These are phyloP conservation scores for Cerastoderma edule DNA, from an alignment of 2,888 invertebrate genomes.

Conservation along the genomic window DNA sequence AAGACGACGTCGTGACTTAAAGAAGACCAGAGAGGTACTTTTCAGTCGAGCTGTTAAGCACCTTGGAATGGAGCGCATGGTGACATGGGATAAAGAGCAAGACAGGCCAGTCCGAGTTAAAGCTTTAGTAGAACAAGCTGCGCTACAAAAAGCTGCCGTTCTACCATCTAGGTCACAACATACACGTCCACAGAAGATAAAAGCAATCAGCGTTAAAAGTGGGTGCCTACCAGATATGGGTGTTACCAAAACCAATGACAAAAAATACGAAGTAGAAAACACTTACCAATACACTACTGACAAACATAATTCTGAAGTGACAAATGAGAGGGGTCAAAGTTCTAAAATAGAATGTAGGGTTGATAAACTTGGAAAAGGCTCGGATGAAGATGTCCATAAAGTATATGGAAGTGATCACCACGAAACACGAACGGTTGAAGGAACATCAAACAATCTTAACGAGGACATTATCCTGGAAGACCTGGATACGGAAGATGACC, in stretches of 20 bases:
- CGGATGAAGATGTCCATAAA: too few relatives aligned
- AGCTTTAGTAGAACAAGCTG: neutral
- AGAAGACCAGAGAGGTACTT: conserved; percentile 13
- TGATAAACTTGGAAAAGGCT: too few relatives aligned
- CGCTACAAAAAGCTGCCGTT: neutral
- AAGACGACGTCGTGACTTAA: conserved; percentile 15
- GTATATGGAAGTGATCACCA: too few relatives aligned
- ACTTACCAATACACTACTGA: too few relatives aligned
- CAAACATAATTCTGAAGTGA: too few relatives aligned
- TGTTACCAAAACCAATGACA: too few relatives aligned
- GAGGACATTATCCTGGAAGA: neutral
- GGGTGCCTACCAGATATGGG: too few relatives aligned
- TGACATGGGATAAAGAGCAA: conserved; percentile 22
- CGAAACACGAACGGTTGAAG: too few relatives aligned
- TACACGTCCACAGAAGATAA: neutral
- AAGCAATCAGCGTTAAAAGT: too few relatives aligned
- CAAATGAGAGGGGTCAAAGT: too few relatives aligned
- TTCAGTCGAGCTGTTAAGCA: conserved; percentile 17
- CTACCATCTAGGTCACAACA: neutral
- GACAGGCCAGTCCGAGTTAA: conserved; percentile 5
- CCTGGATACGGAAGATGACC: neutral
- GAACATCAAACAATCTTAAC: neutral
- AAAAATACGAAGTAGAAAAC: too few relatives aligned
- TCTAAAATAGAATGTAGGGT: too few relatives aligned
- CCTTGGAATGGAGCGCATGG: conserved; percentile 13